Base-by-base conservation (phyloP, 1,140 invertebrate species). In the Euwallacea similis region DNA sequence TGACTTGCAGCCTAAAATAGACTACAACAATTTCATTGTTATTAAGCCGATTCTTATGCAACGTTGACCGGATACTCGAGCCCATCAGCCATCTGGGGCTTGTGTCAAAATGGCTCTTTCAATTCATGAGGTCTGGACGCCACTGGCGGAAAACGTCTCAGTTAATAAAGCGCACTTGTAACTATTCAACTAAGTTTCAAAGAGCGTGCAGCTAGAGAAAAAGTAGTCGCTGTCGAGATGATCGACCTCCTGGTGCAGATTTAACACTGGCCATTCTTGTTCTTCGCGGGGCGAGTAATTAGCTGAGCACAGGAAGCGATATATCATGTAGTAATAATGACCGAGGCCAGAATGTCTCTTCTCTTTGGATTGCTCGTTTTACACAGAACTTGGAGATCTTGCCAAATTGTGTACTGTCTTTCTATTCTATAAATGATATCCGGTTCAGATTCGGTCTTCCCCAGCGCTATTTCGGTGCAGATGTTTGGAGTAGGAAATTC, bases 281-380 rank as follows among this genome's bases (percentile, higher is more conserved):
- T 78, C 78, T 77, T 75, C 64, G 76, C 76, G 74, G 74, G 76
- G 67, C 79, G 73, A 78, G 79, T 79, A 81, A 81, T 81, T 81
- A 81, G 79, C 79, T 73, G 75, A 72, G 44, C 77, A 78, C 77
- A 79, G 80, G 80, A 81, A 81, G 78, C 77, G 80, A 81, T 81
- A 78, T 76, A 81, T 81, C 80, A 81, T 81, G 78, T 77, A 76
- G 77, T 81, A 81, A 81, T 81, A 80, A 81, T 81, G 80, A 81
- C 80, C 79, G 78, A 78, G 77, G 77, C 78, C 74, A 78, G 77
- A 80, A 80, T 79, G 80, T 77, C 74, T 77, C 55, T 69, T 59
- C 16, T 50, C 46, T 54, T 64, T 50, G 13, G 13, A 46, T 58
- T 65, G 69, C 69, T 65, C 53, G 69, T 65, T 71, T 71, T 71